Evolutionary conservation across 2,797 vertebrate genomes (phyloP), one percentile per base, ranked within the genome.

Genomic region (Myotis myotis): DNA sequence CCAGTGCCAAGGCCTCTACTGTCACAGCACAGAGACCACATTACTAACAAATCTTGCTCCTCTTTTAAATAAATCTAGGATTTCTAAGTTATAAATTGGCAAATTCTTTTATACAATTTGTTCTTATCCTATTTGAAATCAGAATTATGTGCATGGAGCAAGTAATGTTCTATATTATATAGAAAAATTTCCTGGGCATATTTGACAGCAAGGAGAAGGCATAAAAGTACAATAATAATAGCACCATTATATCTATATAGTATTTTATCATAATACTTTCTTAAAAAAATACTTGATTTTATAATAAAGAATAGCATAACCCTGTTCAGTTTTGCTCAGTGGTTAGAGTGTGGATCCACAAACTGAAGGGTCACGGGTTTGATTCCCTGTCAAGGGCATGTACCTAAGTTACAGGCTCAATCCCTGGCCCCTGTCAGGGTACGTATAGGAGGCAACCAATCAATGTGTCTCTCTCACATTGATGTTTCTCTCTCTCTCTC

Each of bases 21-120:
- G 79, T 89, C 82, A 81, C 38, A 86, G 38, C 25, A 64, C 70
- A 80, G 8, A 36, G 22, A 57, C n/a, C 64, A 90, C n/a, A 41
- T 57, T 49, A 81, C 30, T 79, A 71, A 85, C 25, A 86, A 53
- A 85, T 3, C 25, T 15, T 25, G 19, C 22, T 80, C 33, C 25
- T 85, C 30, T 89, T 94, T 93, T 68, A 76, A 90, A 89, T 82
- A 96, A 92, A 92, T 47, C n/a, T 68, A 88, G 51, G 88, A 88
- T 85, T 91, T 30, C 23, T 60, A 30, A 88, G 64, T 88, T 79
- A 47, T 44, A 89, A 33, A 88, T 36, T 49, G 38, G 11, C 70
- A 91, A 17, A 93, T 30, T 30, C 22, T 93, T 85, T 88, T 62
- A 68, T 16, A 72, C 11, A 72, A 68, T 47, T 96, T 5, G 10